Evolutionary conservation across 2,888 invertebrate species (phyloP).

Genomic region (Drosophila siamana): DNA sequence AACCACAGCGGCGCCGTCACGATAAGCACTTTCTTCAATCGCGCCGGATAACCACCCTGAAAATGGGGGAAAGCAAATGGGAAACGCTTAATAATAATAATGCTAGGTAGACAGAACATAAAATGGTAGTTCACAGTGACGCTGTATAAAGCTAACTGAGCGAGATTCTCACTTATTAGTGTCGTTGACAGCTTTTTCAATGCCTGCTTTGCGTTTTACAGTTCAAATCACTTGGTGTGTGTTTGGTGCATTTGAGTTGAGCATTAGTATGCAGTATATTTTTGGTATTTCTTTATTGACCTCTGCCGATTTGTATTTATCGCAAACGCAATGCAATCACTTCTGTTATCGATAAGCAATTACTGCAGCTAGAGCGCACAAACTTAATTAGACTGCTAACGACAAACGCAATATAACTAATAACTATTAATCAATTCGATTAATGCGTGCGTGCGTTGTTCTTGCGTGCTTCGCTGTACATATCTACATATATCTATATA

Average conservation of each 20-base stretch:
- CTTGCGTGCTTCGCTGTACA: not conserved
- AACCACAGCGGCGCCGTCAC: slow-evolving; percentile 99
- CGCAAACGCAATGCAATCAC: not conserved
- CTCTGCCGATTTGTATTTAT: too few relatives aligned
- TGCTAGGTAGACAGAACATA: too few relatives aligned
- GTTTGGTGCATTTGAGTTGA: too few relatives aligned
- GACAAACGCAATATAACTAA: not conserved
- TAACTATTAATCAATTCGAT: slow-evolving; percentile 3
- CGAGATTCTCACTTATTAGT: too few relatives aligned
- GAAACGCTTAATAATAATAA: not conserved
- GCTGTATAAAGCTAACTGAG: too few relatives aligned
- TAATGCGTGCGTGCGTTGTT: not conserved
- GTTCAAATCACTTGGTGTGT: too few relatives aligned
- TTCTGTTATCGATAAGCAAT: not conserved
- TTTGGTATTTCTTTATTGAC: too few relatives aligned
- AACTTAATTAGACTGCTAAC: slow-evolving; percentile 1
- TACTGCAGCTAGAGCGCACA: not conserved
- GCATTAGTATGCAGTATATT: too few relatives aligned
- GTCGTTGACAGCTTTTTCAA: too few relatives aligned
- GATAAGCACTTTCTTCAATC: slow-evolving; percentile 98
- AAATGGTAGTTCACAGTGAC: too few relatives aligned
- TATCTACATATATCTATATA: too few relatives aligned
- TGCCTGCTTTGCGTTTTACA: too few relatives aligned
- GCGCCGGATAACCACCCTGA: slow-evolving; percentile 98
- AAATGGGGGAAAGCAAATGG: slow-evolving; percentile 50